A percentile compares a stretch with the other conserved stretches of the same genome.
These are phyloP conservation scores for Sinocyclocheilus anophthalmus DNA, from an alignment of 2,113 vertebrate genomes.

Conservation along the genomic window DNA sequence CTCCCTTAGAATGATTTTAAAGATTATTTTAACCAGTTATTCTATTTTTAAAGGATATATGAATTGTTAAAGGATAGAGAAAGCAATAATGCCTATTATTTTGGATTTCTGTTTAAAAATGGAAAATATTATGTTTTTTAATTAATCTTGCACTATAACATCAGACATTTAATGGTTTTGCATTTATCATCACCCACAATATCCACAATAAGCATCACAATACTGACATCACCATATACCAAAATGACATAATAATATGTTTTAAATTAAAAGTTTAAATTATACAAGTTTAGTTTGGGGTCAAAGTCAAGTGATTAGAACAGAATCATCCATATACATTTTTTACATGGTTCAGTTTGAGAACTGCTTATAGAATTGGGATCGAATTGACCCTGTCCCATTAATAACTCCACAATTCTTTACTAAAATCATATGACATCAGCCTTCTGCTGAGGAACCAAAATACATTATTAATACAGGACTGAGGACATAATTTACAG, in stretches of 20 bases:
- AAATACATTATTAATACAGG: neutral
- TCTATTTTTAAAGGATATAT: no score
- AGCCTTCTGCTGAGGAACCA: neutral
- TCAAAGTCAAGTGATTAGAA: neutral
- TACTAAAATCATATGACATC: neutral
- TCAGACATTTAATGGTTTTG: no score
- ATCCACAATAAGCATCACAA: neutral
- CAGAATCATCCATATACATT: neutral
- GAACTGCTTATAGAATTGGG: neutral
- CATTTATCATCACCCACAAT: neutral
- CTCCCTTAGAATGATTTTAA: neutral
- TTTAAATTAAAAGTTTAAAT: no score
- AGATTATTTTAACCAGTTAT: neutral
- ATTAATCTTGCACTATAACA: no score
- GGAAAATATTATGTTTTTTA: no score
- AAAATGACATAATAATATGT: no score
- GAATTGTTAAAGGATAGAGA: no score
- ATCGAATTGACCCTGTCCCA: neutral
- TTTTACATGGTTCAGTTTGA: neutral
- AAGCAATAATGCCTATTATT: no score
- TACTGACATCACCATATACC: neutral
- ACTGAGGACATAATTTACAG: neutral
- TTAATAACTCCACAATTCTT: neutral
- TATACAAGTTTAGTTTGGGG: no score
- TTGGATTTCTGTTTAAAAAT: no score